Base-by-base conservation (phyloP, 2,797 vertebrate genomes). In the Chlorospingus semifuscus region DNA sequence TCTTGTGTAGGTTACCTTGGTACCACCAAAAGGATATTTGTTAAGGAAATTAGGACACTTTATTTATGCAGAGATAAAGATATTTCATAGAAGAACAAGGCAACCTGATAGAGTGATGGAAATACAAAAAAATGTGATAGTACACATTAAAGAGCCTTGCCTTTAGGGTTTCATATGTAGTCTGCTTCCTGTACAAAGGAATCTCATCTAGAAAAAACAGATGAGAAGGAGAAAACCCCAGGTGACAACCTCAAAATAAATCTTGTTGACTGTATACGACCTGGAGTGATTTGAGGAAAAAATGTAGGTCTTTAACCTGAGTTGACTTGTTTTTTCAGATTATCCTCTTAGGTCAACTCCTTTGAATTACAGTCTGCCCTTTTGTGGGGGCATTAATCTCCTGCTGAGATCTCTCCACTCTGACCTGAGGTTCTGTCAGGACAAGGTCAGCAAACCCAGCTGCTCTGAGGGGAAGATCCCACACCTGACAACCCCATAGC, bases 401-500 rank as follows among this genome's bases (percentile, higher is more conserved):
- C 74, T 64, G 37, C 53, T 34, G 39, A 85, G 61, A 65, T 87
- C 39, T 23, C 81, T 93, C 79, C 44, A 41, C 46, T 59, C 26
- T 78, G 82, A 87, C 79, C 91, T 1, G 15, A 94, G 82, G 32
- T 89, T 53, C 70, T 93, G 69, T 47, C 88, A 70, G 3, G 41
- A 86, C 36, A 81, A 93, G 80, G 83, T 83, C 91, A 91, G 72
- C 64, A 92, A 83, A 83, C 89, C 52, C 91, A 92, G 55, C 68
- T 95, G 63, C 85, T 94, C 65, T 63, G 79, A 71, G 50, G 50
- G 30, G 52, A 71, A 61, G 37, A 57, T 63, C 50, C 77, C 86
- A 83, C 49, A 61, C 70, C 80, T 96, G 94, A 86, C 78, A 92
- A 4, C 39, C 41, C 60, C 23, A 46, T 15, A 68, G 81, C 71